Base-by-base conservation (phyloP, 1,140 invertebrate genomes). In the Pseudomyrmex gracilis region DNA sequence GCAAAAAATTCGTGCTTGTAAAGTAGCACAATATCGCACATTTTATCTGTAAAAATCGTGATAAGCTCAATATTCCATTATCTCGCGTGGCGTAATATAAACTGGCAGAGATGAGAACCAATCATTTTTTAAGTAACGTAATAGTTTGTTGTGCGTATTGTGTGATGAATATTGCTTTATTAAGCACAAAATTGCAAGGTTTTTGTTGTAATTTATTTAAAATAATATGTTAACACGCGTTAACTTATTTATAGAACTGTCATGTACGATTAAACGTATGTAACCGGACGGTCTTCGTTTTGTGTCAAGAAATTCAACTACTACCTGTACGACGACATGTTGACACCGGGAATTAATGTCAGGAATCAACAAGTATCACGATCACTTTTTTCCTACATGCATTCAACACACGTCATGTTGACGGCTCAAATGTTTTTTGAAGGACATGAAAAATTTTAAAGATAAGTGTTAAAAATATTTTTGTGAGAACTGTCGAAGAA, bases 251-350 rank as follows among this genome's bases (percentile, higher is more conserved):
- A 80, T 12, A 80, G 43, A 80, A 60, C 22, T 80, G 53, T 80
- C 66, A 53, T 80, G 53, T 80, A 60, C 20, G 68, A 71, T 70
- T 70, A 70, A 80, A 80, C 66, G 66, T 80, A 53, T 66, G 63
- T 68, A 66, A 78, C 66, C 76, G 58, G 43, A 71, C 66, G 71
- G 66, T 22, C 66, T 71, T 43, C 66, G 76, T 70, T n/a, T n/a
- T n/a, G n/a, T 66, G 66, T 80, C 76, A 80, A 80, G 55, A 20
- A 80, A 66, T 80, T 80, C 60, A 82, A 82, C 58, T n/a, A n/a
- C 1, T 73, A 73, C 34, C 57, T 74, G 58, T 63, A 53, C 53
- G 58, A 82, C 76, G 80, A 74, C 71, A 82, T 64, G 68, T 82
- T 74, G 57, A 71, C 34, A 73, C 61, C 45, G 68, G 34, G 47